Conservation (phyloP, 2,113 vertebrate genomes). For the Pitta sordida region DNA sequence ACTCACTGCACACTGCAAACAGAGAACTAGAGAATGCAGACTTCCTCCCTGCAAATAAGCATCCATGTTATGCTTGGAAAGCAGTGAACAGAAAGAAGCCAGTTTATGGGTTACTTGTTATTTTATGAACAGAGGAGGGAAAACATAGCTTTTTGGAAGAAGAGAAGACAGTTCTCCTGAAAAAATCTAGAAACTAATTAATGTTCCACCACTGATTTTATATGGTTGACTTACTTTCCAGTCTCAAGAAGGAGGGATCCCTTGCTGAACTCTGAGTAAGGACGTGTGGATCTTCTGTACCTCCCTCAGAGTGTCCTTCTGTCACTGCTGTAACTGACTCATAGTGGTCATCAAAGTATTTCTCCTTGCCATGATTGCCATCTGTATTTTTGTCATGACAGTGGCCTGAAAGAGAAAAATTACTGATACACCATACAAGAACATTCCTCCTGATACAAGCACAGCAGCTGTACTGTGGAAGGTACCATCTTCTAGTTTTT, state of each 20-base stretch:
- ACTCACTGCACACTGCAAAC: background rate
- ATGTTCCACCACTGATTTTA: background rate
- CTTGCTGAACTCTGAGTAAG: constrained; percentile 57
- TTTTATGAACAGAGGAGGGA: background rate
- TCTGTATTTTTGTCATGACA: constrained; percentile 69
- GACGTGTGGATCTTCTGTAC: constrained; percentile 22
- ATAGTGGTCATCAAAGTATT: constrained; percentile 65
- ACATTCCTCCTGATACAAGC: background rate
- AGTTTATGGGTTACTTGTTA: background rate
- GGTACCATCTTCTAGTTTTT: background rate
- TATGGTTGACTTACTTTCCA: constrained; percentile 83
- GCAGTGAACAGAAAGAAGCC: background rate
- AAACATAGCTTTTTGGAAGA: background rate
- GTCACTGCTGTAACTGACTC: constrained; percentile 35
- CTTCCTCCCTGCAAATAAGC: background rate
- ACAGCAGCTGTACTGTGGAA: background rate
- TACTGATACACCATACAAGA: background rate
- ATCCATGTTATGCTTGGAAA: background rate
- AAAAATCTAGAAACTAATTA: background rate
- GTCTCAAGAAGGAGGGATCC: constrained; percentile 60
- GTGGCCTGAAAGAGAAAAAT: constrained; percentile 68
- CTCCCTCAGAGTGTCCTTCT: constrained; percentile 45
- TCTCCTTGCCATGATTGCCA: constrained; percentile 65
- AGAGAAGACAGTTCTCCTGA: background rate
- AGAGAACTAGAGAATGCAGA: background rate